Evolutionary conservation across 2,113 vertebrate species (phyloP).

Genomic region (Rynchops niger): DNA sequence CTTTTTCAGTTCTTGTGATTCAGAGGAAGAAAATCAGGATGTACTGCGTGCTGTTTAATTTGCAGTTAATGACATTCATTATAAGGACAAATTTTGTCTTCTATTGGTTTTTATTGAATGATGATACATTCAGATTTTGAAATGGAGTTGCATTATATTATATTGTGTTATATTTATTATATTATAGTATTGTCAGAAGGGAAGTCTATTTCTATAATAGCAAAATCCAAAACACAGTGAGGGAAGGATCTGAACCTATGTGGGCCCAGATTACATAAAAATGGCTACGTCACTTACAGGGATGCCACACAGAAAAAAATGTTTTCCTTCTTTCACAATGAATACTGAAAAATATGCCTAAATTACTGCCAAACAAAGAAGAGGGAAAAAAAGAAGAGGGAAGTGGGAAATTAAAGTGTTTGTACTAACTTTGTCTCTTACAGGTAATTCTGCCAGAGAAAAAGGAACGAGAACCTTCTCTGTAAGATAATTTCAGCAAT

Average conservation of each 20-base stretch:
- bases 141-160: neutral
- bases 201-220: neutral
- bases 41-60: neutral
- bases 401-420: neutral
- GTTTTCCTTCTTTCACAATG: neutral
- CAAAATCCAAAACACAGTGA: neutral
- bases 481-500: neutral
- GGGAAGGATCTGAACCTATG: neutral
- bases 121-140: neutral
- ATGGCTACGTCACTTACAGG: neutral
- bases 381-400: accelerated
- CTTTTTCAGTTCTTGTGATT: neutral
- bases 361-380: neutral
- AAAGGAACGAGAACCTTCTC: neutral
- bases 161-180: neutral
- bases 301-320: neutral
- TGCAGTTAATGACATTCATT: neutral
- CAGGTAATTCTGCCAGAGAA: neutral
- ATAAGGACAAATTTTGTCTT: neutral
- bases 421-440: neutral
- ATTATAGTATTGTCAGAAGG: neutral
- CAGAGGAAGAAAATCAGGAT: neutral
- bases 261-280: neutral
- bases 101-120: neutral
- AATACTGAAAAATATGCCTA: neutral